These are phyloP conservation scores for Acronicta aceris DNA, from an alignment of 2,888 invertebrate genomes.

Conservation along the genomic window DNA sequence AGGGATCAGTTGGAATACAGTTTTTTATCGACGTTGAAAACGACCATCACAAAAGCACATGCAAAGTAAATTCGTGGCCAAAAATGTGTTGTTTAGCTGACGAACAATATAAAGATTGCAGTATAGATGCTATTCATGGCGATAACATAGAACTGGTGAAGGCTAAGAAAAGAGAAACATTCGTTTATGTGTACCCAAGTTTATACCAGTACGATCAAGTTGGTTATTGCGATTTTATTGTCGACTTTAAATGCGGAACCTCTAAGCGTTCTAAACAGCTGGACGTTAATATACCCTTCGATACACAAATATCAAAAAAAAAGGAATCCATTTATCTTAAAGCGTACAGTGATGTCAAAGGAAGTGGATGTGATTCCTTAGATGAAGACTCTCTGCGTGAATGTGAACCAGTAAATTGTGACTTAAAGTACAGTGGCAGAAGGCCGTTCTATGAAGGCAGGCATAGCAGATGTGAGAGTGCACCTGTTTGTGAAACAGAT, in stretches of 20 bases:
- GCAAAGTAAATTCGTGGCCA: slow-evolving; percentile 61
- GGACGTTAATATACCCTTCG: slow-evolving; percentile 67
- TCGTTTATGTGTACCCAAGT: slow-evolving; percentile 70
- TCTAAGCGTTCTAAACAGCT: slow-evolving; percentile 43
- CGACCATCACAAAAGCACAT: slow-evolving; percentile 57
- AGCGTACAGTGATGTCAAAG: slow-evolving; percentile 56
- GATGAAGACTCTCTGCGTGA: slow-evolving; percentile 73
- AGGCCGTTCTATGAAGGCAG: slow-evolving; percentile 66
- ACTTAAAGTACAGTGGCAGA: slow-evolving; percentile 73
- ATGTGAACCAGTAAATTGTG: slow-evolving; percentile 74
- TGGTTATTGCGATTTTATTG: slow-evolving; percentile 70
- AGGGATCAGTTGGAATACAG: slow-evolving; percentile 72
- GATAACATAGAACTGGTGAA: slow-evolving; percentile 54
- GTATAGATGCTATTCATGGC: slow-evolving; percentile 61
- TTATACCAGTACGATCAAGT: slow-evolving; percentile 71
- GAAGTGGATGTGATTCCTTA: slow-evolving; percentile 61
- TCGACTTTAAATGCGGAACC: slow-evolving; percentile 64
- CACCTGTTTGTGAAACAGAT: slow-evolving; percentile 65
- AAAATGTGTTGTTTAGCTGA: slow-evolving; percentile 72
- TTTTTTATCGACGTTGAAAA: slow-evolving; percentile 77
- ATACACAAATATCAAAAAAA: slow-evolving; percentile 65
- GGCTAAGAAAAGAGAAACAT: slow-evolving; percentile 67
- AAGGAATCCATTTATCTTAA: slow-evolving; percentile 47
- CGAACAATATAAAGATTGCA: slow-evolving; percentile 63
- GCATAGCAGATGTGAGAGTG: slow-evolving; percentile 64